Evolutionary conservation across 2,797 vertebrate genomes (phyloP).

Genomic region (Percopsis omiscomaycus): DNA sequence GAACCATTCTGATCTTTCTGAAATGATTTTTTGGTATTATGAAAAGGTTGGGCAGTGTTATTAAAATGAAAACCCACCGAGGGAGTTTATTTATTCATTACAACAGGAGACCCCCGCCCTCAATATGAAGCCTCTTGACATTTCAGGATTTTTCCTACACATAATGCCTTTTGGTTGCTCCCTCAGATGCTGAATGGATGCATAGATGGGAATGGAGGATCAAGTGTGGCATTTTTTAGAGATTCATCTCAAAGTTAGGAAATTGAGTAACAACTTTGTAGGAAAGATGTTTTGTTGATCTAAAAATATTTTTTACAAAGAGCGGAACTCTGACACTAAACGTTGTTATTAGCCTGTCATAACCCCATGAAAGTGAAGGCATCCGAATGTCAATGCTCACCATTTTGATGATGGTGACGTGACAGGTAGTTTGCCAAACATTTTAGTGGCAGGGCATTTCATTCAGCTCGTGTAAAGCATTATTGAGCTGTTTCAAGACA

Average conservation of each 20-base stretch:
- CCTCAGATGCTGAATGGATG: conserved; percentile 11
- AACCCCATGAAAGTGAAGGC: not conserved
- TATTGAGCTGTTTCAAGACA: conserved; percentile 8
- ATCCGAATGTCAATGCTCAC: conserved; percentile 3
- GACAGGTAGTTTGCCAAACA: conserved; percentile 22
- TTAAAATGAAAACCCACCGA: conserved; percentile 20
- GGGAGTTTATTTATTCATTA: not conserved
- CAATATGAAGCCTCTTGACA: conserved; percentile 22
- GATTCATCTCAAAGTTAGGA: not conserved
- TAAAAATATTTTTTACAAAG: too few relatives aligned
- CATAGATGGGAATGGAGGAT: conserved; percentile 11
- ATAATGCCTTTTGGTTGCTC: conserved; percentile 12
- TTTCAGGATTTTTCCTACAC: conserved; percentile 34
- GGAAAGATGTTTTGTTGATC: conserved; percentile 20
- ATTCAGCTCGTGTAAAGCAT: conserved; percentile 30
- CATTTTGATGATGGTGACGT: conserved; percentile 11
- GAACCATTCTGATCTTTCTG: conserved; percentile 32
- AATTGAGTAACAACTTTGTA: not conserved
- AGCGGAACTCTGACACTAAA: too few relatives aligned
- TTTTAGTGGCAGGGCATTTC: conserved; percentile 5
- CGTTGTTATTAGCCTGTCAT: too few relatives aligned
- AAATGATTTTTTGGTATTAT: conserved; percentile 31
- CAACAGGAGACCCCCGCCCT: conserved; percentile 7
- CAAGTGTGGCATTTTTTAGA: conserved; percentile 43
- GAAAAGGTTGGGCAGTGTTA: conserved; percentile 47